Percentiles rank a stretch among this genome's conserved stretches.
Evolutionary conservation across 2,113 vertebrate species (phyloP).

Genomic region (Oreochromis spilurus): DNA sequence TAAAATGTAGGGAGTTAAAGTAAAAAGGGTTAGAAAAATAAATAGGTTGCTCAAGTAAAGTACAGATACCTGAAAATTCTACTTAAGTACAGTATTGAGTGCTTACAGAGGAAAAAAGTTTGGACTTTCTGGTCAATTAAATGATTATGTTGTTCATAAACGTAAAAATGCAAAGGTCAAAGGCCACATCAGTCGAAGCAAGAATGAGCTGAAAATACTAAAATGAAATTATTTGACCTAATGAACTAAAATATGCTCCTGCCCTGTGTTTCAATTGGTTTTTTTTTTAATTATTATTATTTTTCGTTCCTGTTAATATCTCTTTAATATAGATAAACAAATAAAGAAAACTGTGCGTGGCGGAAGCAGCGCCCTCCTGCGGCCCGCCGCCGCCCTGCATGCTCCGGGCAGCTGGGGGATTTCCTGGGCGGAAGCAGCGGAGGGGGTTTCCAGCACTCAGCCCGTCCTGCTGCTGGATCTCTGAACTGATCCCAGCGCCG

Average conservation of each 20-base stretch:
- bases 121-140: background rate
- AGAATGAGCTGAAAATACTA: background rate
- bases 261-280: too few relatives aligned
- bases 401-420: slow-evolving; percentile 66
- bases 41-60: background rate
- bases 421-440: slow-evolving; percentile 78
- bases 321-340: background rate
- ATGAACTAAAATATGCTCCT: background rate
- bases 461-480: slow-evolving; percentile 49
- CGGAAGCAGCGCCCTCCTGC: background rate
- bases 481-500: slow-evolving; percentile 9
- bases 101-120: background rate
- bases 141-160: background rate
- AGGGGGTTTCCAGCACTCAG: slow-evolving; percentile 73
- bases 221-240: background rate
- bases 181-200: background rate
- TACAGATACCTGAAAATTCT: background rate
- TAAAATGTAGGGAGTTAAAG: background rate
- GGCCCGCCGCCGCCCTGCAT: background rate
- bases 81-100: background rate
- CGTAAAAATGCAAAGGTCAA: background rate
- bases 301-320: background rate
- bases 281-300: too few relatives aligned
- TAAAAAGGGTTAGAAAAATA: background rate
- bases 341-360: background rate